A percentile compares a stretch with the other conserved stretches of the same genome.
Evolutionary conservation across 2,888 invertebrate species (phyloP).

Genomic region (Phymatocera aterrima): DNA sequence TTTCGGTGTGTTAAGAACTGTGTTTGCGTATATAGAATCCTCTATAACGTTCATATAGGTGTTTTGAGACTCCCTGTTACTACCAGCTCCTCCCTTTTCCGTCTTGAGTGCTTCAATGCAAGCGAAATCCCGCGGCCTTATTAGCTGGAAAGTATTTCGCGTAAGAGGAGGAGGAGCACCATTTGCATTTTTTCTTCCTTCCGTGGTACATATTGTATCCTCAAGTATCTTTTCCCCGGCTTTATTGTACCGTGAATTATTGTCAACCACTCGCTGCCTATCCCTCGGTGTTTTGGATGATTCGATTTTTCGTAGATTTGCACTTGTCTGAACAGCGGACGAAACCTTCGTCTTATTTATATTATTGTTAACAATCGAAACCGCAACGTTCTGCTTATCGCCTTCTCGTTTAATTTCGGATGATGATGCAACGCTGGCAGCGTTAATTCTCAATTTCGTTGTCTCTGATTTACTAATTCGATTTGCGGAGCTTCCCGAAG

Average conservation of each 20-base stretch:
- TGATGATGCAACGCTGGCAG: too few species aligned
- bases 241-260: conserved; percentile 28
- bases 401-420: too few species aligned
- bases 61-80: conserved; percentile 60
- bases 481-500: neutral
- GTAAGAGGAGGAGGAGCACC: conserved; percentile 59
- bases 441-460: neutral
- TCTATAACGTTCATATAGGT: conserved; percentile 76
- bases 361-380: conserved; percentile 53
- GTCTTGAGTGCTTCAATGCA: conserved; percentile 74
- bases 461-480: neutral
- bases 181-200: conserved; percentile 54
- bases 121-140: conserved; percentile 78
- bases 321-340: conserved; percentile 78
- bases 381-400: conserved; percentile 42
- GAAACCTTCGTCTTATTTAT: conserved; percentile 76
- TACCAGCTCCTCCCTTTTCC: conserved; percentile 57
- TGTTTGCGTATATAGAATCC: conserved; percentile 66
- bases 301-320: conserved; percentile 74
- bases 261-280: conserved; percentile 15
- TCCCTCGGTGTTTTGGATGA: conserved; percentile 40
- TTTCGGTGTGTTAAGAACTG: conserved; percentile 54
- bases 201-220: conserved; percentile 61
- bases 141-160: conserved; percentile 75
- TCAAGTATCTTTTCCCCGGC: conserved; percentile 45